Evolutionary conservation across 2,888 invertebrate species (phyloP), one percentile per base, ranked within the genome.

Genomic region (Pocota personata): DNA sequence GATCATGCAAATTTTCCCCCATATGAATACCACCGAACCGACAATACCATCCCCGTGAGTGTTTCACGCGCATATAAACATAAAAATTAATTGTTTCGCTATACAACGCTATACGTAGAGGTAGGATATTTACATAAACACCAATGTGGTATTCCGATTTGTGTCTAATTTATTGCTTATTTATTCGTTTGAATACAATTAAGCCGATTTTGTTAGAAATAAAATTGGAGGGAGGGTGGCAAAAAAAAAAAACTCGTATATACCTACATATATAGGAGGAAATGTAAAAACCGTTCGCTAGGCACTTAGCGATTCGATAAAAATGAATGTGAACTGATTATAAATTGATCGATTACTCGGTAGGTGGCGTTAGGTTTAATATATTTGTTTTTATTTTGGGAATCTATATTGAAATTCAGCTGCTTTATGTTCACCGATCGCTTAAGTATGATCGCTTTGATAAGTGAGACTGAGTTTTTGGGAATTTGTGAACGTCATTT

Each of bases 261-360:
- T 14, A 14, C 14, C 10, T n/a, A 55, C 19, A 5, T 6, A 19
- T n/a, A 7, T 30, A 46, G 30, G n/a, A 19, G 40, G n/a, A 16
- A 43, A 35, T 57, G 24, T 57, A 10, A 46, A 71, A 71, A 67
- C 76, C 76, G 76, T 76, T 66, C 21, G 19, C 3, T 48, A 27
- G 40, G 55, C 52, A 37, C 43, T 16, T 35, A 16, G 19, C 46
- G 35, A 76, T 82, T 71, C 40, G 14, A 40, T 32, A 40, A 52
- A 57, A 69, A 40, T 40, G 58, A 58, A 66, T 82, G 82, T 77
- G 82, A 82, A 64, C 82, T 77, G 82, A 77, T 71, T 82, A 69
- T 58, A 58, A 77, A 82, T 58, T 50, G 82, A 57, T 57, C 43
- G 50, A 82, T 82, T 77, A 67, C n/a, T 40, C 19, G 55, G 24